Percentiles rank a stretch among this genome's conserved stretches.
Conservation (phyloP, 2,797 vertebrate genomes). For the Buceros bicornis region DNA sequence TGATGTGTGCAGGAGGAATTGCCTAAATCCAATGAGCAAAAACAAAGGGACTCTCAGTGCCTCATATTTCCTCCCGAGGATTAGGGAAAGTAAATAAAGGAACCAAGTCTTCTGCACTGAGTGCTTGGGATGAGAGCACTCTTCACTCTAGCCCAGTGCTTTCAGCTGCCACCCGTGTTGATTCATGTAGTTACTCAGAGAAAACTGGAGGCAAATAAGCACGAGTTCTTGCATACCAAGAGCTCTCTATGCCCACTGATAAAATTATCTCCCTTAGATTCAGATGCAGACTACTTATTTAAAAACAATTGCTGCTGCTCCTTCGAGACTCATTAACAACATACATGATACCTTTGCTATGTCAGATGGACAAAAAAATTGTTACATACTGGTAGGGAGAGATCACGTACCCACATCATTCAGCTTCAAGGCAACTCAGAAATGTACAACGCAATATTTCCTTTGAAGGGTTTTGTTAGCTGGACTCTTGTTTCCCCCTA, state of each 20-base stretch:
- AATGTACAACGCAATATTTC: not conserved
- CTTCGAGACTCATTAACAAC: not conserved
- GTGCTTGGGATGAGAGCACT: not conserved
- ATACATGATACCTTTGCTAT: not conserved
- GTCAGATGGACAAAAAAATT: not conserved
- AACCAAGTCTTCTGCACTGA: slow-evolving; percentile 12
- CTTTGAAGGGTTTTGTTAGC: not conserved
- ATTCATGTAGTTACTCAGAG: not conserved
- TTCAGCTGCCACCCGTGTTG: not conserved
- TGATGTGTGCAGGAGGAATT: slow-evolving; percentile 40
- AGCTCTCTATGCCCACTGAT: not conserved
- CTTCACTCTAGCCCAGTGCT: not conserved
- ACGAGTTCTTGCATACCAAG: slow-evolving; percentile 1
- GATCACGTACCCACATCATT: not conserved
- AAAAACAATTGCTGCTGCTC: not conserved
- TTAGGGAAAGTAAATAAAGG: slow-evolving; percentile 56
- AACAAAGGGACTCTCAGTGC: slow-evolving; percentile 65
- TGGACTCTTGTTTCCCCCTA: not conserved
- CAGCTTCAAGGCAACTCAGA: not conserved
- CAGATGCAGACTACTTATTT: not conserved
- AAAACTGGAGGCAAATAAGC: slow-evolving; percentile 10
- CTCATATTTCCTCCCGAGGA: slow-evolving; percentile 36
- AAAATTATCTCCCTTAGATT: not conserved
- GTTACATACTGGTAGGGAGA: not conserved
- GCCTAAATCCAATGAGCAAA: slow-evolving; percentile 54